These are phyloP conservation scores for Petrophora chlorosata DNA, from an alignment of 2,888 invertebrate genomes.

Conservation along the genomic window DNA sequence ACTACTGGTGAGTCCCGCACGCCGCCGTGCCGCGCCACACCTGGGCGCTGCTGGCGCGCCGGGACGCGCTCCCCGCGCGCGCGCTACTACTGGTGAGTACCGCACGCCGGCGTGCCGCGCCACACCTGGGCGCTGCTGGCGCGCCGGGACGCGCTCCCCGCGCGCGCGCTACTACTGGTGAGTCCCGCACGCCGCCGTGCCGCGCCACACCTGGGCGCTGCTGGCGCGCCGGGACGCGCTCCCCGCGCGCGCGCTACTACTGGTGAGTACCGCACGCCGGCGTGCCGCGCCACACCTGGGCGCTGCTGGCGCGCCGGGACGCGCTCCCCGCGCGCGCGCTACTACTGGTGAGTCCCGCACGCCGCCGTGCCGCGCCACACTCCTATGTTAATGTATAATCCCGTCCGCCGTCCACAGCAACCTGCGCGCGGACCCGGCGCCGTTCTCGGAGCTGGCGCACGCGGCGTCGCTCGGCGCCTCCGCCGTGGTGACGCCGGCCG, in stretches of 20 bases:
- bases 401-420: constrained; percentile 83
- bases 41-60: constrained; percentile 70
- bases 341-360: too few species aligned
- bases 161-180: constrained; percentile 94
- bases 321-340: constrained; percentile 86
- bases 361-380: too few species aligned
- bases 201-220: constrained; percentile 87
- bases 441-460: constrained; percentile 75
- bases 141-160: constrained; percentile 92
- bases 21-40: constrained; percentile 65
- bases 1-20: constrained; percentile 89
- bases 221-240: constrained; percentile 68
- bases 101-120: constrained; percentile 83
- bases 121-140: constrained; percentile 96
- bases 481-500: constrained; percentile 51
- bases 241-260: constrained; percentile 85
- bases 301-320: constrained; percentile 46
- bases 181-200: constrained; percentile 92
- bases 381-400: too few species aligned
- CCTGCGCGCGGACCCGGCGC: constrained; percentile 87
- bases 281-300: not conserved
- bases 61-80: constrained; percentile 84
- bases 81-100: constrained; percentile 86
- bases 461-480: constrained; percentile 81
- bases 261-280: constrained; percentile 65